Percentiles rank a stretch among this genome's conserved stretches.
phyloP scores from a whole-genome alignment of 2,797 vertebrate genomes.

The Limnodromus scolopaceus region DNA sequence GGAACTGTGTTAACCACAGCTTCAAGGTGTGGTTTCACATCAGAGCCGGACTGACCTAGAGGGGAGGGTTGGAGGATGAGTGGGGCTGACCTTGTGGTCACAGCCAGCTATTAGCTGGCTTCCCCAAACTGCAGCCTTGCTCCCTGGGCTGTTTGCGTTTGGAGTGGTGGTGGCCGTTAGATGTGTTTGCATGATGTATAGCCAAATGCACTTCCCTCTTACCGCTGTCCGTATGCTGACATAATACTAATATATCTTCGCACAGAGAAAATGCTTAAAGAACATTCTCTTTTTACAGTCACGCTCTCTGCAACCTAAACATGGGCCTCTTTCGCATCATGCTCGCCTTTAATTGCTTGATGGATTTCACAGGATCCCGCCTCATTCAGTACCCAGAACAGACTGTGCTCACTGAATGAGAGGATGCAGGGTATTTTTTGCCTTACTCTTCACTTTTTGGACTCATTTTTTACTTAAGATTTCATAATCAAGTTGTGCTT shows the following conservation, averaged over 20 bases:
- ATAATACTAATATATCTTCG: neutral
- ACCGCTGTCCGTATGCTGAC: neutral
- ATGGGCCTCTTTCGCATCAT: neutral
- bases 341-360: conserved; percentile 30
- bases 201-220: neutral
- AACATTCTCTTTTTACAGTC: neutral
- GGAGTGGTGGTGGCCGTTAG: neutral
- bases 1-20: neutral
- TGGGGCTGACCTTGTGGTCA: neutral
- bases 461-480: neutral
- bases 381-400: neutral
- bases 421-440: neutral
- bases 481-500: neutral
- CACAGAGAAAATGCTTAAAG: neutral
- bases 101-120: neutral
- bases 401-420: neutral
- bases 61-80: neutral
- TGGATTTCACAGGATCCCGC: conserved; percentile 34
- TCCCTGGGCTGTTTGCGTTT: neutral
- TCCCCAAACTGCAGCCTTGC: neutral
- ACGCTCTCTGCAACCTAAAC: neutral
- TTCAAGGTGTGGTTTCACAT: neutral
- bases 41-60: neutral
- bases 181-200: neutral
- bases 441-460: neutral